Base-by-base conservation (phyloP, 1,140 invertebrate species). In the Archegozetes longisetosus region DNA sequence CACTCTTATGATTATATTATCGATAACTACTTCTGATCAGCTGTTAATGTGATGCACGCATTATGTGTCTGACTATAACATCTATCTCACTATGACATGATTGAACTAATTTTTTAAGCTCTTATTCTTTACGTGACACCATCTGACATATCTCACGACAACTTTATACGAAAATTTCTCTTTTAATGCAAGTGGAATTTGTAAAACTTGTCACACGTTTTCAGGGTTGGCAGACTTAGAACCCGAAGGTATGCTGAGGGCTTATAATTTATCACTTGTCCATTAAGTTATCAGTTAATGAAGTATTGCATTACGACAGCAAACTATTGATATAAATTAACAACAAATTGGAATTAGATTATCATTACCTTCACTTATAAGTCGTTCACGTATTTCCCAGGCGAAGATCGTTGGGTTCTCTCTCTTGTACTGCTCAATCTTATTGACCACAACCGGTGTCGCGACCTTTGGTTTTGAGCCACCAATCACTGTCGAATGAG, bases 381-480 rank as follows among this genome's bases (percentile, higher is more conserved):
- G 81, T 70, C 88, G 79, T 74, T 93, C 89, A 25, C 89, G 77
- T 65, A 94, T 93, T 79, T 93, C 89, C 89, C 89, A 93, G 24
- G 94, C 94, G 77, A 94, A 94, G 73, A 98, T 93, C 58, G 90
- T 94, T n/a, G 88, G 89, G 74, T 94, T 93, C 74, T 94, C 88
- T 62, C 89, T 75, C 77, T 94, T 94, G 78, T 94, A 94, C 72
- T 91, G 87, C 74, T 93, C 89, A 69, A 93, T 94, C 77, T 93
- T 94, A 61, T 86, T 85, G 32, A 94, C 89, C 48, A 94, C 89
- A 3, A 88, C 86, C 13, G 90, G 89, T 25, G 94, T 98, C 61
- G 94, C 93, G 57, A 98, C 95, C 76, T 98, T 91, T 20, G 94
- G 94, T 75, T 98, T 98, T 73, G 90, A 95, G 54, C 95, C 95